Conservation (phyloP, 2,113 vertebrate species). For the Atlantisia rogersi region DNA sequence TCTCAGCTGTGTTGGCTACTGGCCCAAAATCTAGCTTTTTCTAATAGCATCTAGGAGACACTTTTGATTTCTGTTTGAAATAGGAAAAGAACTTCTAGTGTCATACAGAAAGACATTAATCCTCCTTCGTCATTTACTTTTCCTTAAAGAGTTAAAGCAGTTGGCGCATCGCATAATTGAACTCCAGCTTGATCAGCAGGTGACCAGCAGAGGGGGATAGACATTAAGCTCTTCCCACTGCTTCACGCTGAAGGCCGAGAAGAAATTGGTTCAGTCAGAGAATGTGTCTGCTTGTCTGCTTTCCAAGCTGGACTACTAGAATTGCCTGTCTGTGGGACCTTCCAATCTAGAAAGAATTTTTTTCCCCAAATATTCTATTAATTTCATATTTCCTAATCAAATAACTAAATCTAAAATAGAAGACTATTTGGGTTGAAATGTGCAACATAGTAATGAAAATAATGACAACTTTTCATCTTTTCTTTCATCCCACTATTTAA, state of each 20-base stretch:
- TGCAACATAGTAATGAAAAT: neutral
- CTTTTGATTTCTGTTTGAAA: neutral
- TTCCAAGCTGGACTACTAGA: neutral
- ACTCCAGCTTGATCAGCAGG: neutral
- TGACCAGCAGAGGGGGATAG: conserved; percentile 58
- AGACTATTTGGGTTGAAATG: neutral
- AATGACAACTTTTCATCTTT: neutral
- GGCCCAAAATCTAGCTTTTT: neutral
- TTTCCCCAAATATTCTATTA: neutral
- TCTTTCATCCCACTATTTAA: neutral
- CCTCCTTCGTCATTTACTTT: neutral
- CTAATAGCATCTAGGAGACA: neutral
- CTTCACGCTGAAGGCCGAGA: neutral
- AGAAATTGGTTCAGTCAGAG: neutral
- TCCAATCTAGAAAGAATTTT: neutral
- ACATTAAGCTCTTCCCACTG: neutral
- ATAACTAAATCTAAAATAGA: neutral
- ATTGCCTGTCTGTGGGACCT: neutral
- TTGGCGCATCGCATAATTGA: neutral
- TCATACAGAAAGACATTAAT: neutral
- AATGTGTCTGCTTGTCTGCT: neutral
- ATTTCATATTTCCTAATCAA: neutral
- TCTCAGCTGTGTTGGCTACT: neutral
- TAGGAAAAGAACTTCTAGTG: neutral
- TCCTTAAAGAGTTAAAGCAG: neutral